Base-by-base conservation (phyloP, 2,888 invertebrate species). In the Sylvicola cinctus region DNA sequence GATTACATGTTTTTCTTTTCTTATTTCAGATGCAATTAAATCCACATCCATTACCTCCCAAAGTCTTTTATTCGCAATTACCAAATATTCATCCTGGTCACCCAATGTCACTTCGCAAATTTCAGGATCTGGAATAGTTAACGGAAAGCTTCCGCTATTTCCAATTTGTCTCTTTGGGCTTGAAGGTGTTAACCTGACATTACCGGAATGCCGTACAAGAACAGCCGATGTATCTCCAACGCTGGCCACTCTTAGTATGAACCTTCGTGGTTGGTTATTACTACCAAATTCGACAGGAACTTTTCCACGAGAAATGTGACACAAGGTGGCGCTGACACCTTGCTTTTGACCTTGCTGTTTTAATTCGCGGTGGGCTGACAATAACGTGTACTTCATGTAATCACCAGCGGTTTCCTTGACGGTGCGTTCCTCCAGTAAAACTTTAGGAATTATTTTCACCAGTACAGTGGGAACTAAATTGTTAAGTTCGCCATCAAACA, bases 21-120 rank as follows among this genome's bases (percentile, higher is more conserved):
- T 69, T 2, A 87, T 76, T 60, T 90, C 85, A 16, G 76, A 67
- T 0, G 85, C 74, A 1, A 87, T 85, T 32, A 84, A 79, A 41
- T 81, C 77, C 35, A 83, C 69, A 42, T 70, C 77, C 40, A 91
- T 67, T 7, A 77, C 76, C 38, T 78, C 74, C 88, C 90, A 91
- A 28, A 90, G 62, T 39, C 75, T 73, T 39, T 76, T 74, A 49
- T 83, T 85, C 0, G 74, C 81, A 40, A 85, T 63, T 40, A 85
- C 74, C 47, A 85, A 63, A 50, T 77, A 84, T 47, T 84, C 83
- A 46, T 84, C 83, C 41, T 79, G 74, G 45, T 83, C 83, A 46
- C 77, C 75, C 7, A 85, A 61, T 5, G 69, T 63, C 3, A 81
- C 68, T 55, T 84, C 81, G 11, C 76, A 67, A 2, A 77, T 65